A percentile compares a stretch with the other conserved stretches of the same genome.
These are phyloP conservation scores for Yasuhikotakia modesta DNA, from an alignment of 2,797 vertebrate genomes.

Conservation along the genomic window DNA sequence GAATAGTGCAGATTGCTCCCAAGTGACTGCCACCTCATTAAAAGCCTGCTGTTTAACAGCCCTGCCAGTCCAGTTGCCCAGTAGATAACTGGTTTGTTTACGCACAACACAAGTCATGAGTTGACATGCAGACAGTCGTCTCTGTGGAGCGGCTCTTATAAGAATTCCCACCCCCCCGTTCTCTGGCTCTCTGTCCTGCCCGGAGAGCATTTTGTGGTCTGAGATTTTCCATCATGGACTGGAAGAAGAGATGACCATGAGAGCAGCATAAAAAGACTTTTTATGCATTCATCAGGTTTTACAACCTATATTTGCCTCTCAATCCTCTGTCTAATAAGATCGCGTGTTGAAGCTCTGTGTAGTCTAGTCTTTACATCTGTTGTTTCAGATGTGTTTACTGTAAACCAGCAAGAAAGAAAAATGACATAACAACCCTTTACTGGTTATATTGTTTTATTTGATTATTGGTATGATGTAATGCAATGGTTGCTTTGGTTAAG, in stretches of 20 bases:
- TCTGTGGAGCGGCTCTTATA: conserved; percentile 30
- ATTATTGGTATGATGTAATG: conserved; percentile 45
- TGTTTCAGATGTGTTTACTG: conserved; percentile 11
- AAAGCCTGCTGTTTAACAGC: conserved; percentile 55
- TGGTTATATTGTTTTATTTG: conserved; percentile 42
- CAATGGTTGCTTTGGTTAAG: conserved; percentile 46
- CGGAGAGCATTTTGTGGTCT: conserved; percentile 50
- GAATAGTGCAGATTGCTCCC: conserved; percentile 37
- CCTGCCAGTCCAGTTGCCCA: conserved; percentile 42
- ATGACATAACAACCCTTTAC: conserved; percentile 2
- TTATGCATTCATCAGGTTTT: conserved; percentile 45
- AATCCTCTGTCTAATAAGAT: conserved; percentile 49
- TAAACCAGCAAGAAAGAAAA: not conserved
- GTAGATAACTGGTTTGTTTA: conserved; percentile 52
- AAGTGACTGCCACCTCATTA: conserved; percentile 55
- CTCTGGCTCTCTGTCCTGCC: conserved; percentile 24
- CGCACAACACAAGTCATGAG: conserved; percentile 48
- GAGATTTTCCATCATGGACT: conserved; percentile 47
- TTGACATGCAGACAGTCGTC: conserved; percentile 46
- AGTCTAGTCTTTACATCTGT: conserved; percentile 24
- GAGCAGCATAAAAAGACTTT: conserved; percentile 25
- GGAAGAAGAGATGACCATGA: conserved; percentile 36
- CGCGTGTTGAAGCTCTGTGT: conserved; percentile 18
- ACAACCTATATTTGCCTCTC: conserved; percentile 40
- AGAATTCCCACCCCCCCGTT: conserved; percentile 33